These are phyloP conservation scores for Agrilus cyanescens DNA, from an alignment of 2,888 invertebrate species.

Conservation along the genomic window DNA sequence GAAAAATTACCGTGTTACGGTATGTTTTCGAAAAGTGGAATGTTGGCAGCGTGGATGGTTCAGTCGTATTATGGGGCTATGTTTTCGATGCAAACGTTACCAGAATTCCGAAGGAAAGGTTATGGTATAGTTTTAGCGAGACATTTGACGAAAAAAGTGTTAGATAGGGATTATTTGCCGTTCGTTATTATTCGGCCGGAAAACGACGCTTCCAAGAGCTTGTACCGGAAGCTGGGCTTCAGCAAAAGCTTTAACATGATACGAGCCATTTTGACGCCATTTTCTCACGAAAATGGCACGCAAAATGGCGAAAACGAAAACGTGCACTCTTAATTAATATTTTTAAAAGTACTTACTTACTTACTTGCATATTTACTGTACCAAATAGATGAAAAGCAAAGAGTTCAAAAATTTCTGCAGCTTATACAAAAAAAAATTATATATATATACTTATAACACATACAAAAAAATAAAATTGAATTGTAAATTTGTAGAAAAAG, in stretches of 20 bases:
- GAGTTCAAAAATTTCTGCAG: too few species aligned
- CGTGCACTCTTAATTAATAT: too few species aligned
- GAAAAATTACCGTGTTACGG: conserved; percentile 70
- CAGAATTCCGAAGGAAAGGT: conserved; percentile 35
- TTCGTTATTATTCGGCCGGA: conserved; percentile 81
- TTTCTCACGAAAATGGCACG: conserved; percentile 28
- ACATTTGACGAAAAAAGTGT: conserved; percentile 37
- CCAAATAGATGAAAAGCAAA: too few species aligned
- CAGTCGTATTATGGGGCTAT: conserved; percentile 85
- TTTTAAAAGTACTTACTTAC: too few species aligned
- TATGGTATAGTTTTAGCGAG: conserved; percentile 65
- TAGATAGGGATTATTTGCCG: conserved; percentile 54
- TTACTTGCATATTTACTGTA: too few species aligned
- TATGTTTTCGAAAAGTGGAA: conserved; percentile 57
- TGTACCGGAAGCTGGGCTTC: conserved; percentile 75
- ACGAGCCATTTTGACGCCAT: conserved; percentile 62
- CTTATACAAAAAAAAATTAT: too few species aligned
- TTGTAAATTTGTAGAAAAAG: too few species aligned
- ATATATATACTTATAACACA: too few species aligned
- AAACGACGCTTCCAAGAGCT: conserved; percentile 73
- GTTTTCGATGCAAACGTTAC: conserved; percentile 82
- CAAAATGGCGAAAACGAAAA: conserved; percentile 8
- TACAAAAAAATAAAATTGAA: too few species aligned
- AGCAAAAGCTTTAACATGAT: conserved; percentile 68
- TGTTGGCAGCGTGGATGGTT: conserved; percentile 82